A percentile compares a stretch with the other conserved stretches of the same genome.
phyloP scores from a whole-genome alignment of 2,113 vertebrate species.

The Entelurus aequoreus region DNA sequence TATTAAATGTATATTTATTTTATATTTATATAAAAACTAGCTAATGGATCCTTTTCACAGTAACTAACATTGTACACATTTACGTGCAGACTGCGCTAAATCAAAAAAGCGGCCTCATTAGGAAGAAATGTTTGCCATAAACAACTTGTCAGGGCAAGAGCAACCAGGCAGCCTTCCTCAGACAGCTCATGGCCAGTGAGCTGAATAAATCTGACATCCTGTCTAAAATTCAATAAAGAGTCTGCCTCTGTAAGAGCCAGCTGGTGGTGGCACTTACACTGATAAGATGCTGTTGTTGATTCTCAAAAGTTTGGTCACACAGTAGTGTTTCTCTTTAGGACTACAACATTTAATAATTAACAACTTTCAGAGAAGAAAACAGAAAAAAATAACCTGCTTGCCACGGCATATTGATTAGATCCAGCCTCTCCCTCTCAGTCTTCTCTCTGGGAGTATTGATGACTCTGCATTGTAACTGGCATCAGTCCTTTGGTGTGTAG shows the following conservation, averaged over 20 bases:
- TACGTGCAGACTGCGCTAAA: slow-evolving; percentile 3
- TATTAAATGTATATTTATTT: no score
- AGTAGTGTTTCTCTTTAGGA: slow-evolving; percentile 1
- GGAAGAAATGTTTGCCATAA: slow-evolving; percentile 25
- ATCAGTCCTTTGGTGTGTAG: slow-evolving; percentile 2
- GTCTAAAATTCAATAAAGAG: slow-evolving; percentile 4
- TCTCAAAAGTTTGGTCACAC: neutral
- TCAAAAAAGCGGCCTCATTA: slow-evolving; percentile 13
- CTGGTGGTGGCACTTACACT: neutral
- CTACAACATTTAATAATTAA: neutral
- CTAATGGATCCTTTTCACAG: neutral
- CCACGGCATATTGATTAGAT: slow-evolving; percentile 31
- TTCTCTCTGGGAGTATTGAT: slow-evolving; percentile 36
- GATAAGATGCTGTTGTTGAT: neutral
- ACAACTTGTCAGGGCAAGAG: slow-evolving; percentile 19
- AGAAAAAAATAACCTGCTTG: slow-evolving; percentile 6
- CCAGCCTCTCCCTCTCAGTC: neutral
- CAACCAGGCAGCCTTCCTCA: slow-evolving; percentile 12
- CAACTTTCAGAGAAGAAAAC: neutral
- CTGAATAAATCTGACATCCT: slow-evolving; percentile 30
- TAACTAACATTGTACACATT: slow-evolving; percentile 7
- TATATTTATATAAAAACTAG: neutral
- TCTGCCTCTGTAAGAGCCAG: neutral
- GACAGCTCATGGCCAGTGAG: slow-evolving; percentile 8
- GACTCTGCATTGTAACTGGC: slow-evolving; percentile 13